Evolutionary conservation across 2,888 invertebrate genomes (phyloP).

Genomic region (Microplitis manilae): DNA sequence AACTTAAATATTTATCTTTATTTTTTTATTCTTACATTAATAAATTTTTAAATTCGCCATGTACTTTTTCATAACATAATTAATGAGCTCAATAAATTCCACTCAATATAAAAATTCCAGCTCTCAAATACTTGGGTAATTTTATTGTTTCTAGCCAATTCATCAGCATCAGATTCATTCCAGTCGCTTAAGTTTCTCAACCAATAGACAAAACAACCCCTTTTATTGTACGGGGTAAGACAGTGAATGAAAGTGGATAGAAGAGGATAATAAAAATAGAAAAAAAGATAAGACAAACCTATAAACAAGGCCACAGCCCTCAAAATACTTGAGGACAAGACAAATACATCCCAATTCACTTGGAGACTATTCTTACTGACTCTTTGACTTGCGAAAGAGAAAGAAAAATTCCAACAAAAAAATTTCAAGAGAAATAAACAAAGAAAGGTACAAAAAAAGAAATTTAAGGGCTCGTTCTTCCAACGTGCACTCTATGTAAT

Average conservation of each 20-base stretch:
- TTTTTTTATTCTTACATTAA: not conserved
- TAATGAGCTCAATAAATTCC: too few species aligned
- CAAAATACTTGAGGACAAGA: conserved; percentile 23
- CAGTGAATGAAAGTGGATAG: not conserved
- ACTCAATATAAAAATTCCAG: too few species aligned
- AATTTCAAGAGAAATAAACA: conserved; percentile 36
- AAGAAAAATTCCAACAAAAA: conserved; percentile 12
- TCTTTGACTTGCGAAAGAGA: not conserved
- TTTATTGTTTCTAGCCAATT: conserved; percentile 30
- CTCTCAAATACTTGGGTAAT: not conserved
- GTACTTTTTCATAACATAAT: too few species aligned
- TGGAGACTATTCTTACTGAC: conserved; percentile 29
- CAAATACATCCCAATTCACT: conserved; percentile 39
- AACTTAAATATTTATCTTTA: conserved; percentile 23
- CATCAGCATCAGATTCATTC: not conserved
- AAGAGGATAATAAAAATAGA: not conserved
- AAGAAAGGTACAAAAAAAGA: conserved; percentile 35
- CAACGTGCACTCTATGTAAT: conserved; percentile 65
- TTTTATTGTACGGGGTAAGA: not conserved
- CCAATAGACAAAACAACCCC: conserved; percentile 5
- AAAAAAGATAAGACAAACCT: not conserved
- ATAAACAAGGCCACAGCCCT: conserved; percentile 28
- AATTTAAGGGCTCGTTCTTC: conserved; percentile 52
- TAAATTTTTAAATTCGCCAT: not conserved
- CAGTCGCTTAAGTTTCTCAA: not conserved